phyloP scores from a whole-genome alignment of 2,797 vertebrate species.

The Artibeus jamaicensis region DNA sequence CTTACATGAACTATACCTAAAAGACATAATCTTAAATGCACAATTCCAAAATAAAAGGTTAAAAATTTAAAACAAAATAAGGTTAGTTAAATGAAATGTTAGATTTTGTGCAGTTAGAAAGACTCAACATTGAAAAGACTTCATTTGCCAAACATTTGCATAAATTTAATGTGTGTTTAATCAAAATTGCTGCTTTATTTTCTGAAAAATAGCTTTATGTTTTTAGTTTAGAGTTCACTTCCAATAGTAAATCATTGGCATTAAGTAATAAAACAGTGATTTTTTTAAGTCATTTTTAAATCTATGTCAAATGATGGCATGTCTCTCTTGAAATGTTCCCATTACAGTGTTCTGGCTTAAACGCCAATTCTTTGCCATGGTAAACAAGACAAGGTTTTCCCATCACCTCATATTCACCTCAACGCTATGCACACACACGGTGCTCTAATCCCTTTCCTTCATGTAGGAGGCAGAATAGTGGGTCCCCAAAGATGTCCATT shows the following conservation, averaged over 20 bases:
- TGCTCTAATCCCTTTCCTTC: background rate
- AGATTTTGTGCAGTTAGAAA: background rate
- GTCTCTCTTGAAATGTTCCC: background rate
- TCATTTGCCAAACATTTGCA: background rate
- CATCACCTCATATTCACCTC: background rate
- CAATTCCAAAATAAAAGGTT: background rate
- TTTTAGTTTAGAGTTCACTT: background rate
- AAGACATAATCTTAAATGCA: background rate
- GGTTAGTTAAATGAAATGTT: background rate
- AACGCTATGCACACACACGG: too few relatives aligned
- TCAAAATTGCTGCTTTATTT: background rate
- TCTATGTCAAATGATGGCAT: background rate
- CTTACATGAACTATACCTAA: background rate
- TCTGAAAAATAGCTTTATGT: background rate
- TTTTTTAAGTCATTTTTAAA: background rate
- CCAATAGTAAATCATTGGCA: background rate
- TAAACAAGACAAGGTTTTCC: background rate
- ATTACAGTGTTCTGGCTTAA: background rate
- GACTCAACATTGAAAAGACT: background rate
- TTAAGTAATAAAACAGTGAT: background rate
- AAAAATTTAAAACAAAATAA: background rate
- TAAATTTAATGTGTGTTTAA: background rate
- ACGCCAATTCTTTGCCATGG: background rate
- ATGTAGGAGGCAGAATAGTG: background rate
- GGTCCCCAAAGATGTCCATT: background rate